Conservation (phyloP, 2,113 vertebrate genomes). For the Ptyas mucosa region DNA sequence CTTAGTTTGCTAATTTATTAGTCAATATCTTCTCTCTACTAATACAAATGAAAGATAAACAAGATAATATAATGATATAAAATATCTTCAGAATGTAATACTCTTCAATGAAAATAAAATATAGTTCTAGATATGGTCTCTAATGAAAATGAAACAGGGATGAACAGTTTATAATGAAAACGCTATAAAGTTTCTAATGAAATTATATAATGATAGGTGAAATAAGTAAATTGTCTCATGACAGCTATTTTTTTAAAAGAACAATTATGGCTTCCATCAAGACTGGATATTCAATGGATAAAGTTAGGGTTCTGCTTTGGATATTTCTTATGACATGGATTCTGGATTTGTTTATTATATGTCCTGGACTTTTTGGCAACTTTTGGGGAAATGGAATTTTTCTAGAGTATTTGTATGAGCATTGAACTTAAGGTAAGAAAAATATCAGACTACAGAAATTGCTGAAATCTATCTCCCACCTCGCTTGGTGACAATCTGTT, state of each 20-base stretch:
- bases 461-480: background rate
- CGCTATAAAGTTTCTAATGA: slow-evolving; percentile 28
- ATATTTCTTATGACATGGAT: background rate
- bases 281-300: background rate
- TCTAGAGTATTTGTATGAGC: background rate
- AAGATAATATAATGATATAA: slow-evolving; percentile 57
- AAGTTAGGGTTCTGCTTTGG: background rate
- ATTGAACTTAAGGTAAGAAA: background rate
- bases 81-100: slow-evolving; percentile 38
- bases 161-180: slow-evolving; percentile 22
- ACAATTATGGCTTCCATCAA: background rate
- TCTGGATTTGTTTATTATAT: background rate
- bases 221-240: slow-evolving; percentile 23
- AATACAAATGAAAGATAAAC: slow-evolving; percentile 39
- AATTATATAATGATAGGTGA: slow-evolving; percentile 10
- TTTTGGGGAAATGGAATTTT: background rate
- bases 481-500: background rate
- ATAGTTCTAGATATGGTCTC: slow-evolving; percentile 7
- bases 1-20: slow-evolving; percentile 62
- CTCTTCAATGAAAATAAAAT: slow-evolving; percentile 30
- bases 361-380: background rate
- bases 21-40: slow-evolving; percentile 55
- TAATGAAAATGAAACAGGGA: slow-evolving; percentile 23
- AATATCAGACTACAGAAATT: background rate
- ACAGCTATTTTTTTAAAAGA: background rate